Base-by-base conservation (phyloP, 2,113 vertebrate genomes). In the Phalacrocorax aristotelis region DNA sequence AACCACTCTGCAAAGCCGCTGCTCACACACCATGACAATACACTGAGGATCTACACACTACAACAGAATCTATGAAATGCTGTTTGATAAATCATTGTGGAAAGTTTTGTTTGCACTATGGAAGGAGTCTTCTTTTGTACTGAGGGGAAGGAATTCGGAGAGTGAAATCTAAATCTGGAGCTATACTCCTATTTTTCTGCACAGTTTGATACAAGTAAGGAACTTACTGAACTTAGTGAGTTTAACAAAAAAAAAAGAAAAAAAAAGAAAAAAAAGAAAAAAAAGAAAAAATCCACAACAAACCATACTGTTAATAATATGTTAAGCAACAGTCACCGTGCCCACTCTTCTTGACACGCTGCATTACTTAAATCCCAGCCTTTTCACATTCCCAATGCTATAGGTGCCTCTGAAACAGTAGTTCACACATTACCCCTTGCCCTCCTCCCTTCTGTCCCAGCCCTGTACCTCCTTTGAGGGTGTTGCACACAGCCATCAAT, bases 271-370 rank as follows among this genome's bases (percentile, higher is more conserved):
- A 6, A 18, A 40, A 7, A 11, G 10, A 29, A 25, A 6, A 7
- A 3, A 2, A 34, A 57, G 18, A 49, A 71, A 64, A 58, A 51
- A 8, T 7, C 23, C 18, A 34, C 15, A 60, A 38, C 20, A 58
- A 94, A 48, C 2, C 0, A 0, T 4, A 19, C 3, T 5, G 2
- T 15, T 65, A 79, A 52, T 44, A 69, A 77, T 7, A 29, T 52
- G 2, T 75, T 19, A 36, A 80, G 7, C 1, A 3, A 14, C 0
- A 0, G 61, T 34, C 70, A 36, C 29, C 8, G 30, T 23, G 9
- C 60, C 14, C 26, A 7, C 49, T 65, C 16, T 57, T 52, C n/a
- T 62, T 83, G 36, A n/a, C 30, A 44, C 9, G 2, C 21, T 48
- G 4, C 3, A 16, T 5, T 75, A 55, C 26, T 46, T 65, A 57